Base-by-base conservation (phyloP, 2,113 vertebrate species). In the Amazona guildingii region DNA sequence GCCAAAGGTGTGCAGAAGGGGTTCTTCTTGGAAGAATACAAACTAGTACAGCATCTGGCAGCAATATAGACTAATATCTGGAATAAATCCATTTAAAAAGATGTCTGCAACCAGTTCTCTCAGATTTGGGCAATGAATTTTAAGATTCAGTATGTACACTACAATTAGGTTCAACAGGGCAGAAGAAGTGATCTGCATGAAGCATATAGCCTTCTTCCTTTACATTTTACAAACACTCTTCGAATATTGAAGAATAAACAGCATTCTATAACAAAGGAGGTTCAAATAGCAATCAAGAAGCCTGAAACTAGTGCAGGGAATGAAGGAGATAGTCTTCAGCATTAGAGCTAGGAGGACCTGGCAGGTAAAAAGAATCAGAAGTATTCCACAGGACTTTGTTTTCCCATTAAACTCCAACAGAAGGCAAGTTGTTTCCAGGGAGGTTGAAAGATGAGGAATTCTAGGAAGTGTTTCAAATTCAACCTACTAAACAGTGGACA, bases 381-480 rank as follows among this genome's bases (percentile, higher is more conserved):
- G 33, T 21, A 68, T 72, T 85, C 49, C 41, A 80, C 13, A 43
- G 21, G 44, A 19, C 33, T 86, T 88, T 88, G 33, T 44, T 81
- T 85, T 46, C 41, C 63, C 49, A 67, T 33, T 10, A 27, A 86
- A 61, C 31, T 81, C 54, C 27, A 88, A 62, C 18, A 92, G 70
- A 88, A 93, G n/a, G 49, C 49, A 90, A 72, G 43, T 11, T 33
- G 10, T 85, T 93, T 86, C 77, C 66, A 78, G 33, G 25, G 25
- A 86, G 37, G 21, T 66, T 83, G 31, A 75, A 86, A 86, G 51
- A 21, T 6, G 23, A 95, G 31, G 64, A 41, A 92, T 88, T 86
- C 92, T 94, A 94, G 80, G 88, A 93, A 94, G 79, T 76, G 79
- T 66, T 94, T 90, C 62, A 90, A 55, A 86, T 62, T 46, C 52